Conservation (phyloP, 2,888 invertebrate genomes). For the Strigamia transsilvanica region DNA sequence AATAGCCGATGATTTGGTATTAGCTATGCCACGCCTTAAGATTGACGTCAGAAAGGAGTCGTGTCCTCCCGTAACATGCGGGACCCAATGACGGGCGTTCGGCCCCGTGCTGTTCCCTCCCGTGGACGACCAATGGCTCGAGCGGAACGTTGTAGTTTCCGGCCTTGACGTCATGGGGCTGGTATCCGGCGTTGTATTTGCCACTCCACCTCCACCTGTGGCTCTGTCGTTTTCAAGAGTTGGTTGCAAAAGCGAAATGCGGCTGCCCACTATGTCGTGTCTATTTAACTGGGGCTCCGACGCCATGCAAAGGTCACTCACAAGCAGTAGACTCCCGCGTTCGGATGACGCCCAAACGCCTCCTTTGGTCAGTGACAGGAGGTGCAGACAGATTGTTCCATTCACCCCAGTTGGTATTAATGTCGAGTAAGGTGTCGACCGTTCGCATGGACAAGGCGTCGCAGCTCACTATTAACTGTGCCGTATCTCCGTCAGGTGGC, state of each 20-base stretch:
- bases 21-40: conserved; percentile 9
- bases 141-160: conserved; percentile 30
- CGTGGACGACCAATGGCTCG: conserved; percentile 26
- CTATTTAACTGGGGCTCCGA: conserved; percentile 21
- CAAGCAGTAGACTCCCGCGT: conserved; percentile 25
- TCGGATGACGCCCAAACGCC: conserved; percentile 21
- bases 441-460: not conserved
- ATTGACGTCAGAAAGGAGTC: conserved; percentile 30
- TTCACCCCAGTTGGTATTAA: conserved; percentile 13
- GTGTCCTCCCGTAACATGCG: conserved; percentile 26
- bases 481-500: conserved; percentile 17
- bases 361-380: conserved; percentile 26
- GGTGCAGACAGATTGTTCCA: conserved; percentile 10
- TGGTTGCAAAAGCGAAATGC: conserved; percentile 9
- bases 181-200: conserved; percentile 26
- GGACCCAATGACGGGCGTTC: conserved; percentile 21
- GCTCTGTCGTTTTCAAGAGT: conserved; percentile 19
- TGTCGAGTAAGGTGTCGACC: conserved; percentile 26
- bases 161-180: conserved; percentile 30
- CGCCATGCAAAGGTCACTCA: conserved; percentile 26
- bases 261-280: conserved; percentile 30
- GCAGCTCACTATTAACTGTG: conserved; percentile 3
- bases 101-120: conserved; percentile 20
- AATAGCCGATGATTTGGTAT: conserved; percentile 8
- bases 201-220: conserved; percentile 30